Evolutionary conservation across 2,888 invertebrate genomes (phyloP), one percentile per base, ranked within the genome.

Genomic region (Liposcelis brunnea): DNA sequence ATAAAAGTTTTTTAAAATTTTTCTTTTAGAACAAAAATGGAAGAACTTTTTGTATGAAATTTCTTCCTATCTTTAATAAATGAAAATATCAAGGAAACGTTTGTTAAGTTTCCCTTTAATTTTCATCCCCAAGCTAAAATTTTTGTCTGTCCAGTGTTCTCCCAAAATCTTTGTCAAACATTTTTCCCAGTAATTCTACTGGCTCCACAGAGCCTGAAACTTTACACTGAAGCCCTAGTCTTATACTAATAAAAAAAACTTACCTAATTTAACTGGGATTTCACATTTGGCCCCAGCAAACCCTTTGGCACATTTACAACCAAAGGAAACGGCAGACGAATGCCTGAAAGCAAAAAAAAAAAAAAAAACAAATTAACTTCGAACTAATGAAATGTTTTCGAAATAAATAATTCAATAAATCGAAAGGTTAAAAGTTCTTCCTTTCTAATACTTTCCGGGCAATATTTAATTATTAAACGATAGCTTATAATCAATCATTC

Each of bases 291-390:
- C 16, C 15, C 40, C 40, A n/a, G 21, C 19, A 21, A 40, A 40
- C 5, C 40, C 40, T 18, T 14, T n/a, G 19, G 40, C 19, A 19
- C 40, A 40, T 16, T 19, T 19, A 18, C 40, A 40, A 7, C 40
- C 40, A 19, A 18, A 40, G 40, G 40, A 40, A 40, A 40, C 40
- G 7, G 40, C 40, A 10, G 40, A 40, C 16, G 21, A 19, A n/a
- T 40, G 40, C 19, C 40, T 40, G 40, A 40, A 40, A 36, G 7
- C 12, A 7, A n/a, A 32, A 32, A n/a, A 32, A 32, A n/a, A n/a
- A n/a, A n/a, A n/a, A n/a, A n/a, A n/a, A n/a, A n/a, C n/a, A n/a
- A n/a, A n/a, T n/a, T n/a, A n/a, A n/a, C n/a, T n/a, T n/a, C n/a
- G n/a, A 26, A 8, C 26, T 6, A 8, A 26, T 26, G 8, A 8